These are phyloP conservation scores for Erannis defoliaria DNA, from an alignment of 2,888 invertebrate genomes.

Conservation along the genomic window DNA sequence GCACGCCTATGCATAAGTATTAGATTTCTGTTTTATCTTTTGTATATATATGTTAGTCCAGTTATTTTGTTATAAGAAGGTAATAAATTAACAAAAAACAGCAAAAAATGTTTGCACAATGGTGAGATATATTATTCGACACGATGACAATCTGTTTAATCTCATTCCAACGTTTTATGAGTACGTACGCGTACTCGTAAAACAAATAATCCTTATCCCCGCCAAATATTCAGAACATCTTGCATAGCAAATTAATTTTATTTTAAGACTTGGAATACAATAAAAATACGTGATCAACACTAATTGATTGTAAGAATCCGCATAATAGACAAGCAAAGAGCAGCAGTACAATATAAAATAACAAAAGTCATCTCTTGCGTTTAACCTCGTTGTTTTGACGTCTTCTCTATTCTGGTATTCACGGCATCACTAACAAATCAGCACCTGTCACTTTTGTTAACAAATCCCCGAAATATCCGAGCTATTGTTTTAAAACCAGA, in stretches of 20 bases:
- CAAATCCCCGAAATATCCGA: conserved; percentile 66
- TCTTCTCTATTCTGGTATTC: conserved; percentile 72
- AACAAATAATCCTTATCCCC: conserved; percentile 21
- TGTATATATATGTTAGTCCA: too few species aligned
- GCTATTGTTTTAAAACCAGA: conserved; percentile 75
- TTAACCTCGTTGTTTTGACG: conserved; percentile 76
- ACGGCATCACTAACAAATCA: conserved; percentile 75
- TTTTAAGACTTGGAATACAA: conserved; percentile 42
- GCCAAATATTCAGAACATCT: conserved; percentile 37
- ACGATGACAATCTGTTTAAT: conserved; percentile 6
- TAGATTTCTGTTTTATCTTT: too few species aligned
- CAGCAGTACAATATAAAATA: conserved; percentile 46
- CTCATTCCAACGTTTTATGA: not conserved
- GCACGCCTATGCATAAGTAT: too few species aligned
- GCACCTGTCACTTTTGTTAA: conserved; percentile 78
- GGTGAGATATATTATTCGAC: not conserved
- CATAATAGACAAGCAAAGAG: conserved; percentile 52
- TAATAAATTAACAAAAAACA: too few species aligned
- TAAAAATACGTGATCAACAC: conserved; percentile 50
- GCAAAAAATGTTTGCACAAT: not conserved
- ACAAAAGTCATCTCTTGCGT: conserved; percentile 67
- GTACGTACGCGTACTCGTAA: not conserved
- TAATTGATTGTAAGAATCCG: conserved; percentile 66
- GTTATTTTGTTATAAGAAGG: too few species aligned
- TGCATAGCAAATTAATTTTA: conserved; percentile 39